Base-by-base conservation (phyloP, 2,113 vertebrate species). In the Peromyscus polionotus region DNA sequence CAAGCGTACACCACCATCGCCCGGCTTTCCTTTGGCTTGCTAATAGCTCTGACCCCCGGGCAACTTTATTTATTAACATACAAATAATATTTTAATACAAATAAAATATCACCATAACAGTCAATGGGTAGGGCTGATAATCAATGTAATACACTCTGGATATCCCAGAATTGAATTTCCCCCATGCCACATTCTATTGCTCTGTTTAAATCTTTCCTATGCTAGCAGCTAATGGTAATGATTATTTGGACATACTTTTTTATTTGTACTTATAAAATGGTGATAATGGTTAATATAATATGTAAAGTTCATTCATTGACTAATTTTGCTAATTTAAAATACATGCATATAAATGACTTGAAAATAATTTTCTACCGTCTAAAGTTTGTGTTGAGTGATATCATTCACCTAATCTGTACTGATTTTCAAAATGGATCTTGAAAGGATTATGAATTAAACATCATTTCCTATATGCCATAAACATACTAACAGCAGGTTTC, bases 281-380 rank as follows among this genome's bases (percentile, higher is more conserved):
- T 75, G 73, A 80, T 93, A 33, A 65, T 28, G 48, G 48, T 90
- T 85, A 90, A 42, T 68, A 65, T 77, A 88, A 63, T 57, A 76
- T 79, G 70, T 67, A 65, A 92, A 6, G 1, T 1, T 42, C 73
- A 20, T 75, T 19, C 10, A 91, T 75, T 91, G 65, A 65, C 72
- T 76, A 70, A 33, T 79, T 86, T 93, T 19, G 83, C 48, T 83
- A 26, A 11, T 88, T 95, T 95, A 57, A 75, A 75, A 90, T 73
- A 75, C 48, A 14, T 75, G 28, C 7, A 24, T 28, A 89, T 20
- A n/a, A 42, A 17, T 89, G 17, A 42, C n/a, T 61, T 61, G 28
- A 17, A 75, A 39, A 33, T 75, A 75, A 28, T 11, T 57, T 88
- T 88, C 28, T 7, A 48, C 4, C 59, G 91, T 83, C 13, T 95